phyloP scores from a whole-genome alignment of 2,888 invertebrate species.

The Drosophila mulleri region DNA sequence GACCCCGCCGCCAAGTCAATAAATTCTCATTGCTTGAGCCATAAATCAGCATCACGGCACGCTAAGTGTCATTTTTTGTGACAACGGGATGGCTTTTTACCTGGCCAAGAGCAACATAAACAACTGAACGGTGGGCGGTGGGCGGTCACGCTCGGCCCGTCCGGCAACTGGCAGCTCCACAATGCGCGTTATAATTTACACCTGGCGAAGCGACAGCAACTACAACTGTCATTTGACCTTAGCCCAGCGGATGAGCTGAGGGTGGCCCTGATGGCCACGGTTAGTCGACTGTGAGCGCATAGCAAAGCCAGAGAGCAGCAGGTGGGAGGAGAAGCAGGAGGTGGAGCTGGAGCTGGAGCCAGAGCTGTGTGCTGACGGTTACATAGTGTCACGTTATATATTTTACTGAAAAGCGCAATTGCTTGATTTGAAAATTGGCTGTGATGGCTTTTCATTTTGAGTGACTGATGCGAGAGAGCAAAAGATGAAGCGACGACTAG shows the following conservation, averaged over 20 bases:
- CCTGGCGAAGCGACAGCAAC: conserved; percentile 64
- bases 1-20: conserved; percentile 78
- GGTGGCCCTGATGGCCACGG: neutral
- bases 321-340: no score
- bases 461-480: conserved; percentile 53
- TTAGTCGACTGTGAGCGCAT: conserved; percentile 7
- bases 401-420: conserved; percentile 72
- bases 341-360: neutral
- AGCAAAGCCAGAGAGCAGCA: neutral
- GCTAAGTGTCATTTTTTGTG: conserved; percentile 81
- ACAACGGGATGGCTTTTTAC: conserved; percentile 74
- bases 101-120: conserved; percentile 59
- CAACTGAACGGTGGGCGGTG: conserved; percentile 26
- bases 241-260: conserved; percentile 28
- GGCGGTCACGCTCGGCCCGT: conserved; percentile 1
- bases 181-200: conserved; percentile 80
- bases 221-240: conserved; percentile 79
- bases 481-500: neutral
- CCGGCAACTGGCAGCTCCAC: conserved; percentile 65
- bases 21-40: conserved; percentile 81
- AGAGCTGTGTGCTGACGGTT: conserved; percentile 36
- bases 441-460: conserved; percentile 69
- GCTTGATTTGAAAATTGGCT: conserved; percentile 79
- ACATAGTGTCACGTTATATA: conserved; percentile 70
- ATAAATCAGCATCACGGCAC: conserved; percentile 79